Evolutionary conservation across 2,113 vertebrate species (phyloP), one percentile per base, ranked within the genome.

Genomic region (Epinephelus moara): DNA sequence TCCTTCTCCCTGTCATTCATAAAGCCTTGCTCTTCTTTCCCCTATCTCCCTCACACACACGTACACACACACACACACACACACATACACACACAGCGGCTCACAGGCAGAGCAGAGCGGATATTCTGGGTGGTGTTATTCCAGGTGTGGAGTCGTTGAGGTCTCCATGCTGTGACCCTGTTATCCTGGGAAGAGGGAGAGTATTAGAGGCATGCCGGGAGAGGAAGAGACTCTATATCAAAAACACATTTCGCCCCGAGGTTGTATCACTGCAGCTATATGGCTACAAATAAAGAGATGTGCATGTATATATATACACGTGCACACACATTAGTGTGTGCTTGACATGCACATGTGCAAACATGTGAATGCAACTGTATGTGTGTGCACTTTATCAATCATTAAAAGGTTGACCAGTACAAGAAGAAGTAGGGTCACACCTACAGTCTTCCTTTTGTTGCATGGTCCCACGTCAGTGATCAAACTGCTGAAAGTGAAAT

Each of bases 71-170:
- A n/a, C 53, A 45, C 73, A 63, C 62, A 80, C 63, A 55, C 56
- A 62, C 67, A 68, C 74, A 17, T 37, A n/a, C 75, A 84, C 87
- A 56, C 72, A 79, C 85, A 64, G 57, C 14, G 23, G 85, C 73
- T 81, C 79, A 33, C 82, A 86, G 81, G 82, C 87, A 14, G 81
- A 86, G 87, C 76, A 3, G 87, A 92, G 88, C 92, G 91, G 92
- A 92, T 93, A 93, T 94, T 92, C 91, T 91, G 93, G 92, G 93
- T 92, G 94, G 91, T 94, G 94, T 94, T 94, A 87, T 93, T 94
- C 93, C 94, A 94, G 94, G 94, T 94, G 94, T 94, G 92, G 94
- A 93, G 91, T 93, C 87, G 87, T 91, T 62, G 91, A 91, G 93
- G 93, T 94, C 93, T 93, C 91, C 92, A 89, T 93, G 91, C 93